Evolutionary conservation across 2,888 invertebrate species (phyloP).

Genomic region (Cenopis cana): DNA sequence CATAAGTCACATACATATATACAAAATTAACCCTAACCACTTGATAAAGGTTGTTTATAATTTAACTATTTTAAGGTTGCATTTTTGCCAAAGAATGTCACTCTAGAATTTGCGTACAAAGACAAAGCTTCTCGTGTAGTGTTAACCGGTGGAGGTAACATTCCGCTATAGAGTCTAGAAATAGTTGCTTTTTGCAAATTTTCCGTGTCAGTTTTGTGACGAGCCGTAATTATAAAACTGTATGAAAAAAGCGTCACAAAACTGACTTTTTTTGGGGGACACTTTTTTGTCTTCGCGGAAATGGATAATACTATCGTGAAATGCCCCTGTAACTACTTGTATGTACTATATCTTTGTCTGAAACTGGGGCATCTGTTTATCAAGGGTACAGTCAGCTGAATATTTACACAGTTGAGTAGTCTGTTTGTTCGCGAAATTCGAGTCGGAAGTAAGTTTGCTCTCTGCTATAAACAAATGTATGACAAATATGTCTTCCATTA

Average conservation of each 20-base stretch:
- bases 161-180: constrained; percentile 12
- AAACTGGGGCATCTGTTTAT: constrained; percentile 21
- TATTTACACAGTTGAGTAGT: constrained; percentile 37
- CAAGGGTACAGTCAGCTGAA: constrained; percentile 10
- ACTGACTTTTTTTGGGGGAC: too few species aligned
- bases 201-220: too few species aligned
- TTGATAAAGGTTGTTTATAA: background rate
- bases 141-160: constrained; percentile 11
- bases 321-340: too few species aligned
- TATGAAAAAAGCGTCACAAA: too few species aligned
- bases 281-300: too few species aligned
- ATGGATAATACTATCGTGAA: too few species aligned
- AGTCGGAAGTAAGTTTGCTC: constrained; percentile 37
- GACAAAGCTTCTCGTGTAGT: constrained; percentile 10
- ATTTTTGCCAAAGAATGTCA: constrained; percentile 14
- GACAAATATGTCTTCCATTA: constrained; percentile 34
- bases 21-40: background rate
- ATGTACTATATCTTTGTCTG: too few species aligned
- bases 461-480: constrained; percentile 39
- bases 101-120: constrained; percentile 15
- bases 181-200: constrained; percentile 12
- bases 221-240: too few species aligned
- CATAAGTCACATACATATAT: too few species aligned
- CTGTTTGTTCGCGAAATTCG: constrained; percentile 40
- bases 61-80: too few species aligned